Evolutionary conservation across 1,140 invertebrate genomes (phyloP), one percentile per base, ranked within the genome.

Genomic region (Atta cephalotes): DNA sequence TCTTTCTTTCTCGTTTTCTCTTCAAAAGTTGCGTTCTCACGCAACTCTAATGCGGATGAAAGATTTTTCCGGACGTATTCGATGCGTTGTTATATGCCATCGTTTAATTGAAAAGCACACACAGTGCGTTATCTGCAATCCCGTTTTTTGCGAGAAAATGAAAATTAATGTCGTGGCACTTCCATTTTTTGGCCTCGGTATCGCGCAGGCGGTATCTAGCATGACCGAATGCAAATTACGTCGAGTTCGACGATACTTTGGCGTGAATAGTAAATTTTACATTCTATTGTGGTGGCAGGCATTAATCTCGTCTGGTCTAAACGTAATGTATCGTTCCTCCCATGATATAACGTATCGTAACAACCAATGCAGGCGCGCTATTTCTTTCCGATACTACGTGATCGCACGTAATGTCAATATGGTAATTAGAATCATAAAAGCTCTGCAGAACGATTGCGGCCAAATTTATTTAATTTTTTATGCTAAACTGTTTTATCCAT

Each of bases 91-190:
- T 74, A 81, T 63, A 51, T 10, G 80, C 56, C 25, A 21, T 25
- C 70, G n/a, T 84, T 84, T 84, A 84, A 84, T 84, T 84, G 70
- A 71, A 81, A 35, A 81, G 79, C 79, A 63, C 56, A 76, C 70
- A 31, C 56, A 35, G 28, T 72, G 25, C 68, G 56, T 62, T 84
- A 76, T 51, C 80, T 76, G 28, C 72, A 84, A 76, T 76, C 39
- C 56, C 56, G 39, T 39, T 82, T 84, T 84, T 84, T 49, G 71
- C 80, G 70, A 84, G 80, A 63, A 74, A 84, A 84, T 84, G 56
- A 76, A 84, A 84, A 84, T 45, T 84, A 84, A 84, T 76, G 18
- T 84, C 70, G 58, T 3, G 18, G n/a, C 39, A 45, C 14, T 63
- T 31, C 56, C 53, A 62, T 62, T 81, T 56, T 81, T 71, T 81